Percentiles rank a stretch among this genome's conserved stretches.
These are phyloP conservation scores for Oreotrochilus melanogaster DNA, from an alignment of 2,113 vertebrate genomes.

Conservation along the genomic window DNA sequence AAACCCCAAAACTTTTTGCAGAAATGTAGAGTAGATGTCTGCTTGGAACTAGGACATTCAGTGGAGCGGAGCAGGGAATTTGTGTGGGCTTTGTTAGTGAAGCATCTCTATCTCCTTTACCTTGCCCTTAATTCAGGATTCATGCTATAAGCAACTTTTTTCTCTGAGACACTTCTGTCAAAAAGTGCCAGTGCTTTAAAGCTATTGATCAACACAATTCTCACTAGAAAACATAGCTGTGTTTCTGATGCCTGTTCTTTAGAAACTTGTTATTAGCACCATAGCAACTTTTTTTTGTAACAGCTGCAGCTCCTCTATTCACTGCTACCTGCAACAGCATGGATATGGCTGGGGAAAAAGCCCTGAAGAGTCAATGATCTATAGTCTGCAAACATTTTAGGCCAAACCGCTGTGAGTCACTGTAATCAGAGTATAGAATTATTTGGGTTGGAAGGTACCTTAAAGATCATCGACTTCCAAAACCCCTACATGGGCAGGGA, in stretches of 20 bases:
- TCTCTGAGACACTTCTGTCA: not conserved
- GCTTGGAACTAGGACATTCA: not conserved
- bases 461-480: no score
- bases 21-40: not conserved
- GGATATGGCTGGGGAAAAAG: not conserved
- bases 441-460: no score
- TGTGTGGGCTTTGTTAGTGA: not conserved
- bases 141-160: not conserved
- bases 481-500: no score
- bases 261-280: not conserved
- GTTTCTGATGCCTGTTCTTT: not conserved
- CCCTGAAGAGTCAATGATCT: not conserved
- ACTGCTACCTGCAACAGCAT: not conserved
- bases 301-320: not conserved
- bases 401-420: not conserved
- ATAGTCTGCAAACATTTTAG: not conserved
- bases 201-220: not conserved
- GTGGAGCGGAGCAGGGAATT: not conserved
- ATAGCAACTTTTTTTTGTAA: not conserved
- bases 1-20: not conserved
- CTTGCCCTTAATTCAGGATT: not conserved
- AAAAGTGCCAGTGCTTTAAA: not conserved
- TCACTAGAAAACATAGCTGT: not conserved
- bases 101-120: not conserved
- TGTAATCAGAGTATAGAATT: not conserved